Evolutionary conservation across 2,888 invertebrate species (phyloP), one percentile per base, ranked within the genome.

Genomic region (Neria commutata): DNA sequence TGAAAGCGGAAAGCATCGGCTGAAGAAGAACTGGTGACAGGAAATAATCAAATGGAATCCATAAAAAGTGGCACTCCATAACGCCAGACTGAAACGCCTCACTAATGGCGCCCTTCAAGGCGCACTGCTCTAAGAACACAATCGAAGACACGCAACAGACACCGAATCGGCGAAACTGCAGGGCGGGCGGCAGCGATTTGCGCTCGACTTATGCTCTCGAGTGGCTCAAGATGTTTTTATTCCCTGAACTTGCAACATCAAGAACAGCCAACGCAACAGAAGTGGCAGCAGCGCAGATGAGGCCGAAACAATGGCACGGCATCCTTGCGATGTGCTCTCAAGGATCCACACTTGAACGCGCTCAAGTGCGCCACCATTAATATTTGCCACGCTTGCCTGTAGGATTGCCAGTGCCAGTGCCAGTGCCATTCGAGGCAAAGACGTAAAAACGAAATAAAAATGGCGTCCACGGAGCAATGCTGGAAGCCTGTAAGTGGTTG

Each of bases 301-400:
- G 42, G 59, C 59, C 57, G 37, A 62, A 62, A 58, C 55, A 59
- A 58, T 59, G 53, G 24, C n/a, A n/a, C 37, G 34, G 54, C 61
- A 66, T 68, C 60, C 66, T 69, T 63, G 62, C 64, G 67, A n/a
- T 61, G 45, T 51, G 62, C 64, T 63, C 63, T 66, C 62, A 60
- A 59, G 21, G 21, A 42, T 17, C 42, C 55, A 62, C 66, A 64
- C 66, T 64, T 65, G 61, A 69, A 63, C 74, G 73, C 77, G 74
- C 69, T 75, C 67, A 67, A 76, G 76, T 71, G 71, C 62, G 66
- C 34, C 54, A 53, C 49, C 55, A 33, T 48, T 51, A 49, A 34
- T 45, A 54, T 19, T 37, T 62, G 64, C 19, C 21, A 19, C 42
- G 42, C 21, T 42, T 19, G 5, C 5, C 42, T n/a, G n/a, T n/a